Evolutionary conservation across 2,888 invertebrate genomes (phyloP), one percentile per base, ranked within the genome.

Genomic region (Pasiphila rectangulata): DNA sequence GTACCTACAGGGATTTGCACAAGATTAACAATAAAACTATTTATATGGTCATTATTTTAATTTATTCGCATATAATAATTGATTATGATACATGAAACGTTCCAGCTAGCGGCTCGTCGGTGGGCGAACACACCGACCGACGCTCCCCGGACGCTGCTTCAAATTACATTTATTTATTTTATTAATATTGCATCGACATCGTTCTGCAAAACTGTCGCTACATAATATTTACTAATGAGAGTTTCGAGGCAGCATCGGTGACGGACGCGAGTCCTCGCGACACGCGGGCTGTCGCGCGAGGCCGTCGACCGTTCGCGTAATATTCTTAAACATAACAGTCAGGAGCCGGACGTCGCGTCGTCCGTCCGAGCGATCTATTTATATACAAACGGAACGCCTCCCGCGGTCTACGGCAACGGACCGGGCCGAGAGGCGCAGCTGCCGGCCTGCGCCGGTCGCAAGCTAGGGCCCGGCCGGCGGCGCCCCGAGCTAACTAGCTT

Each of bases 11-110:
- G 4, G 13, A 5, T 4, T 12, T 24, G 5, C 27, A 9, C 6
- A 9, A n/a, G n/a, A n/a, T 15, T 12, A 23, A n/a, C 12, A 13
- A 21, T 27, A 29, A 43, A 48, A 43, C 34, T 3, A 39, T 16
- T 23, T 25, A 13, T 27, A 12, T 37, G 48, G 48, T 48, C 48
- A 48, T 48, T 43, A 44, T 44, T 41, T 48, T 40, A 75, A 85
- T 88, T 87, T 85, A 88, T 83, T 87, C 80, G 86, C 85, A 86
- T 87, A 86, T 83, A 82, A 83, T 85, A 83, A 84, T 84, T 85
- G 87, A 86, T 87, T 87, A 88, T 87, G 86, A 87, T 88, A 87
- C 87, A 87, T 83, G 83, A 79, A 84, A 77, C 75, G 72, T 66
- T 57, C 74, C 71, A 65, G 69, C 69, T 72, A 72, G 70, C 71